Evolutionary conservation across 64 coral and sea anemone genomes (phyloP), one percentile per base, ranked within the genome.

Genomic region (Pocillopora verrucosa): DNA sequence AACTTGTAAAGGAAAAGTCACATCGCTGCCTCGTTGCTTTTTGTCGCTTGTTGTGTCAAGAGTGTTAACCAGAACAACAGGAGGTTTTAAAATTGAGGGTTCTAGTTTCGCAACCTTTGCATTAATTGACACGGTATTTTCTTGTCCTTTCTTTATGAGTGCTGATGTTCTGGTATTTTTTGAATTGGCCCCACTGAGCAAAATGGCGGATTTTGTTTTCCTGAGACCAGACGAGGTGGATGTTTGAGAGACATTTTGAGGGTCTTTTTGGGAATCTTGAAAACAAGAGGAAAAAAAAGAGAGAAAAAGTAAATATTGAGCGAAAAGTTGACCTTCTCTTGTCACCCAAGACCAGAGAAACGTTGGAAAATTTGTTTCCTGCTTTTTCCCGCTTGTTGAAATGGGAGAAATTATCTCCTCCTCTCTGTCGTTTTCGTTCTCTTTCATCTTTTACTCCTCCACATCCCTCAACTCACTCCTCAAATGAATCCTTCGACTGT

Each of bases 141-240:
- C 38, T 20, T 41, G 19, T 12, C 19, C 37, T 56, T 85, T 16
- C 10, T 45, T 38, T 41, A 26, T 70, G 4, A 36, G 13, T 13
- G 37, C 17, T 85, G 65, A 5, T 85, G 51, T 63, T 56, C 3
- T 3, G 57, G 72, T 22, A 57, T 36, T 62, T 4, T 0, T 58
- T 85, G 19, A 4, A 16, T 85, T 85, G 11, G 36, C 16, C 20
- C 17, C 26, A 5, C n/a, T 70, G 13, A 85, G 62, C 22, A 36
- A 36, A 12, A 41, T 1, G 65, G 82, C 63, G 4, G 82, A 85
- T 72, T 72, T 85, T 57, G 82, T 15, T n/a, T 85, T 85, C 20
- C 64, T 30, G 11, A 72, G 22, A 70, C 22, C 24, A 4, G 64
- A 70, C 1, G 64, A 56, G 38, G 45, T 85, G 5, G 9, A 11